phyloP scores from a whole-genome alignment of 2,797 vertebrate species.

The Austrolebias charrua region DNA sequence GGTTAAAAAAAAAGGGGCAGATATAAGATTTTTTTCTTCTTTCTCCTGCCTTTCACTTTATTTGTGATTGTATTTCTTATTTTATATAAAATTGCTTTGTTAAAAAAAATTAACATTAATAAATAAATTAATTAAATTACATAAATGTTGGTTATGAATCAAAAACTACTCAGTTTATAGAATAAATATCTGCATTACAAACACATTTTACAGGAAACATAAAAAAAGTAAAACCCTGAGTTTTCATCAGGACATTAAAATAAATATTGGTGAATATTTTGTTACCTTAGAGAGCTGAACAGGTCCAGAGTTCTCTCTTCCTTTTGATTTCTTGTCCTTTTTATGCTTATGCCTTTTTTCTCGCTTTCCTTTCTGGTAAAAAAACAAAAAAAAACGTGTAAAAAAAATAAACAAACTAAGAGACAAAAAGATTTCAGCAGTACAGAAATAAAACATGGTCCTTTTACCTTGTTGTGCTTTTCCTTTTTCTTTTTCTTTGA shows the following conservation, averaged over 20 bases:
- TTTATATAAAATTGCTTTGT: too few relatives aligned
- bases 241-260: background rate
- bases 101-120: too few relatives aligned
- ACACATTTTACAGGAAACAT: background rate
- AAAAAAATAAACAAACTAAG: too few relatives aligned
- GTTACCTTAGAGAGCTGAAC: constrained; percentile 90
- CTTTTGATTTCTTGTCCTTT: constrained; percentile 88
- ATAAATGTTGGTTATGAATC: too few relatives aligned
- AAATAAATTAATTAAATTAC: too few relatives aligned
- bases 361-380: constrained; percentile 76
- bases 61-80: too few relatives aligned
- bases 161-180: background rate
- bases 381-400: background rate
- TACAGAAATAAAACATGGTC: background rate
- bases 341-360: constrained; percentile 86
- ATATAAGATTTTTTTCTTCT: too few relatives aligned
- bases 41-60: too few relatives aligned
- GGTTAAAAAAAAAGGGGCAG: too few relatives aligned
- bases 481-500: constrained; percentile 89
- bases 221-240: background rate
- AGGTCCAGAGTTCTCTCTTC: constrained; percentile 80
- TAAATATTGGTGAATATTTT: background rate
- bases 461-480: constrained; percentile 86
- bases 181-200: background rate
- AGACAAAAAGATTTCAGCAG: too few relatives aligned